Conservation (phyloP, 2,888 invertebrate species). For the Perizoma affinitatum region DNA sequence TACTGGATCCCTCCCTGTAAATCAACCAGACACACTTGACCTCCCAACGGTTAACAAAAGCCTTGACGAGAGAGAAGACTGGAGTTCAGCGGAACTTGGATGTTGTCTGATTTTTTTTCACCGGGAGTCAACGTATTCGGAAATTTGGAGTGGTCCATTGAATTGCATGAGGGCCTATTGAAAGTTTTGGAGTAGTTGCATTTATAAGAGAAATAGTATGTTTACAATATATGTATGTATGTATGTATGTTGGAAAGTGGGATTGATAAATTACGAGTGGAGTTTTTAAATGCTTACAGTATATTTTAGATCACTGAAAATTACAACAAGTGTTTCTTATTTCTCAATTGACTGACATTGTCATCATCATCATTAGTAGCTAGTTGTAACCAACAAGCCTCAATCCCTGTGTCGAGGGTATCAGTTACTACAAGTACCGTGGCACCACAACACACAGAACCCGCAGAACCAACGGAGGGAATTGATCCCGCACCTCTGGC, state of each 20-base stretch:
- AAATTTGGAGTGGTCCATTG: conserved; percentile 57
- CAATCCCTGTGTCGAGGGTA: too few relatives aligned
- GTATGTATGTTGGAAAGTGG: conserved; percentile 10
- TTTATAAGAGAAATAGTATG: conserved; percentile 23
- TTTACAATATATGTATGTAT: conserved; percentile 9
- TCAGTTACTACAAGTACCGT: too few relatives aligned
- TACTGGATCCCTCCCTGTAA: conserved; percentile 60
- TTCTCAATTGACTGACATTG: too few relatives aligned
- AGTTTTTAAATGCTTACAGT: too few relatives aligned
- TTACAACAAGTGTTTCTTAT: too few relatives aligned
- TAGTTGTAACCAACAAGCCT: too few relatives aligned
- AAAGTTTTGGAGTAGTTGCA: conserved; percentile 39
- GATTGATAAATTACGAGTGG: background rate
- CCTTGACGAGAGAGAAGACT: conserved; percentile 11
- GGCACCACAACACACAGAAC: too few relatives aligned
- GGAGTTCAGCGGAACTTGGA: conserved; percentile 38
- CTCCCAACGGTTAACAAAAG: conserved; percentile 26
- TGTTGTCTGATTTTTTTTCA: conserved; percentile 45
- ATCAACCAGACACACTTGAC: conserved; percentile 44
- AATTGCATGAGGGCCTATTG: conserved; percentile 46
- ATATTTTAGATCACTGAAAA: too few relatives aligned
- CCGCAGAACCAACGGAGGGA: too few relatives aligned
- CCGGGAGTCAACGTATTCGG: conserved; percentile 53
- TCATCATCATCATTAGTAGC: too few relatives aligned
- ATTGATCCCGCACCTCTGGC: too few relatives aligned